Evolutionary conservation across 2,113 vertebrate genomes (phyloP).

Genomic region (Corythoichthys haematopterus): DNA sequence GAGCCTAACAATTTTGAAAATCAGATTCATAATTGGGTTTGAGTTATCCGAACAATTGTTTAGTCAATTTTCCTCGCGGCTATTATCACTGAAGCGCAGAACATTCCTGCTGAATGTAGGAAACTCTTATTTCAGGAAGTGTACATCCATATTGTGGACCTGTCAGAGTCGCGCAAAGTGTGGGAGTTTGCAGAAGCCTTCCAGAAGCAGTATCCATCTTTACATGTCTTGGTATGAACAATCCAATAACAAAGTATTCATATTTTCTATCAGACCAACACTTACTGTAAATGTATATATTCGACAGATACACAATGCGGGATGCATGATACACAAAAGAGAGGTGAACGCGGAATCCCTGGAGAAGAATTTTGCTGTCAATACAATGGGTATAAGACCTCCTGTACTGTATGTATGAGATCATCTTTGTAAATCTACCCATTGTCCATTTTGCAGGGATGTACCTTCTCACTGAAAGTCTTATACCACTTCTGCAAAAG

Average conservation of each 20-base stretch:
- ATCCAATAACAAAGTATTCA: neutral
- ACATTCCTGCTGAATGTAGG: neutral
- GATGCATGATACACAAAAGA: constrained; percentile 66
- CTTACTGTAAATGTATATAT: neutral
- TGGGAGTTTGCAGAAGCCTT: constrained; percentile 72
- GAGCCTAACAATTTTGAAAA: no score
- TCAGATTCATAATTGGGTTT: no score
- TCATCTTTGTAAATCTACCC: neutral
- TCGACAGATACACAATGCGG: constrained; percentile 72
- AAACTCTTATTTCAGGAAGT: constrained; percentile 58
- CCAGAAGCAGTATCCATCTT: constrained; percentile 57
- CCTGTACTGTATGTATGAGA: neutral
- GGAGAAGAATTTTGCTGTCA: constrained; percentile 73
- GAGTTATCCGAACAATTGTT: no score
- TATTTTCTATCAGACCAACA: neutral
- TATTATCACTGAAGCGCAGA: no score
- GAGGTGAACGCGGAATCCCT: constrained; percentile 61
- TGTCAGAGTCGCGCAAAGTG: constrained; percentile 64
- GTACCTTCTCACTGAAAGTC: constrained; percentile 68
- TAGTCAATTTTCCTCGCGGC: no score
- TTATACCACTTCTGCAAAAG: constrained; percentile 71
- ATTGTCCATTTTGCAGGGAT: constrained; percentile 43
- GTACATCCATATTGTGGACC: constrained; percentile 63
- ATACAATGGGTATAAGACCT: constrained; percentile 65
- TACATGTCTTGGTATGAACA: constrained; percentile 67